phyloP scores from a whole-genome alignment of 2,888 invertebrate genomes.

The Ennomos erosarius region DNA sequence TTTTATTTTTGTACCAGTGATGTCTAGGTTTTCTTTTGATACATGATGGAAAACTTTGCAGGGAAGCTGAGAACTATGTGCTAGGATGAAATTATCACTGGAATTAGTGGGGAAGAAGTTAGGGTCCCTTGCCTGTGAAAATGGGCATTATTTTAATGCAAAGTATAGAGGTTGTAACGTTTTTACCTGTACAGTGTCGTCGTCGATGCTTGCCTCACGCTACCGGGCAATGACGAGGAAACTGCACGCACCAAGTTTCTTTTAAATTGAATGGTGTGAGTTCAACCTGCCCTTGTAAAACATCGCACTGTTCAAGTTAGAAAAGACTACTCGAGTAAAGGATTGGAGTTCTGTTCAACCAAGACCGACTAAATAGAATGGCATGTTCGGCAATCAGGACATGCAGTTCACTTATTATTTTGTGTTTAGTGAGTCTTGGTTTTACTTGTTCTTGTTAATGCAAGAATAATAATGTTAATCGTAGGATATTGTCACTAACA shows the following conservation, averaged over 20 bases:
- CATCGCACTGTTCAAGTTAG: slow-evolving; percentile 84
- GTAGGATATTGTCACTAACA: slow-evolving; percentile 41
- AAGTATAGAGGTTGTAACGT: slow-evolving; percentile 95
- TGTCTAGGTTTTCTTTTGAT: slow-evolving; percentile 78
- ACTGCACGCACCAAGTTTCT: slow-evolving; percentile 81
- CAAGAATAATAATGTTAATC: slow-evolving; percentile 55
- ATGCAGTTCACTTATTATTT: slow-evolving; percentile 64
- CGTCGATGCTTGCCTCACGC: slow-evolving; percentile 61
- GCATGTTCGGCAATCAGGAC: slow-evolving; percentile 63
- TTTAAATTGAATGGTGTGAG: slow-evolving; percentile 84
- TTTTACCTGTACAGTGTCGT: slow-evolving; percentile 79
- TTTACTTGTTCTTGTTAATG: slow-evolving; percentile 74
- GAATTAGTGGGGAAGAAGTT: slow-evolving; percentile 79
- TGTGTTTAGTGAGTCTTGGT: slow-evolving; percentile 86
- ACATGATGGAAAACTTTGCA: slow-evolving; percentile 82
- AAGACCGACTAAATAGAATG: slow-evolving; percentile 84
- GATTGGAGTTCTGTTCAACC: slow-evolving; percentile 85
- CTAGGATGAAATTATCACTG: slow-evolving; percentile 80
- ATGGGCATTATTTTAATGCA: slow-evolving; percentile 96
- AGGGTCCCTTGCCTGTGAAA: slow-evolving; percentile 88
- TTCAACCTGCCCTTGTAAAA: slow-evolving; percentile 73
- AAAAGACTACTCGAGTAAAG: slow-evolving; percentile 83
- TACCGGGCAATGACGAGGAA: slow-evolving; percentile 67
- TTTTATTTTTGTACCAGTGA: slow-evolving; percentile 69
- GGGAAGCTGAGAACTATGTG: slow-evolving; percentile 83